Conservation (phyloP, 1,140 invertebrate genomes). For the Coelopa frigida region DNA sequence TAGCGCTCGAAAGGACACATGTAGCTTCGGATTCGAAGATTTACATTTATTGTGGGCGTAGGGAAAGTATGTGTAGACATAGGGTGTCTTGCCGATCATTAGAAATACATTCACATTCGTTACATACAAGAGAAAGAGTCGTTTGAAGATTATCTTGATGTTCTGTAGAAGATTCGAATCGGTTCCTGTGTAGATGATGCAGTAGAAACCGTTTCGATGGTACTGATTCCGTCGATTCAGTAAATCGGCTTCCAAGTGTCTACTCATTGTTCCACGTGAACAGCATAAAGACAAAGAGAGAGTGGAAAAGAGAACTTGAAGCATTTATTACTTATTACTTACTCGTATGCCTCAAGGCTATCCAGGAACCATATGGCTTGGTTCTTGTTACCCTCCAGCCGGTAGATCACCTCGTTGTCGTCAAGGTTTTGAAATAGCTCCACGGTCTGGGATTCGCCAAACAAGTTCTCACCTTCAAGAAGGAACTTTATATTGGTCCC, state of each 20-base stretch:
- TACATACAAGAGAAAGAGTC: conserved; percentile 28
- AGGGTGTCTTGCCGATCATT: conserved; percentile 5
- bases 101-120: conserved; percentile 32
- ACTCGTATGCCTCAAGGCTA: conserved; percentile 23
- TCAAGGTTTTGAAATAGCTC: not conserved
- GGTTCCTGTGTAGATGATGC: conserved; percentile 29
- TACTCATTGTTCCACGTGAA: not conserved
- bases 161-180: conserved; percentile 19
- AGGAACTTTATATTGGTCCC: no score
- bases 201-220: conserved; percentile 29
- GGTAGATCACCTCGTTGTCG: conserved; percentile 13
- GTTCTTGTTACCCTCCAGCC: not conserved
- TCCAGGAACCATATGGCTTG: conserved; percentile 32
- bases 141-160: conserved; percentile 26
- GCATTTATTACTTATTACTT: not conserved
- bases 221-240: conserved; percentile 14
- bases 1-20: conserved; percentile 16
- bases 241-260: conserved; percentile 23
- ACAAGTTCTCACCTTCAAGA: conserved; percentile 22
- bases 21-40: conserved; percentile 19
- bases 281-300: not conserved
- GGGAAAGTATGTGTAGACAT: conserved; percentile 36
- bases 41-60: conserved; percentile 24
- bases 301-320: no score
- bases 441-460: conserved; percentile 1